Evolutionary conservation across 2,797 vertebrate species (phyloP).

Genomic region (Brachyrhaphis roseni): DNA sequence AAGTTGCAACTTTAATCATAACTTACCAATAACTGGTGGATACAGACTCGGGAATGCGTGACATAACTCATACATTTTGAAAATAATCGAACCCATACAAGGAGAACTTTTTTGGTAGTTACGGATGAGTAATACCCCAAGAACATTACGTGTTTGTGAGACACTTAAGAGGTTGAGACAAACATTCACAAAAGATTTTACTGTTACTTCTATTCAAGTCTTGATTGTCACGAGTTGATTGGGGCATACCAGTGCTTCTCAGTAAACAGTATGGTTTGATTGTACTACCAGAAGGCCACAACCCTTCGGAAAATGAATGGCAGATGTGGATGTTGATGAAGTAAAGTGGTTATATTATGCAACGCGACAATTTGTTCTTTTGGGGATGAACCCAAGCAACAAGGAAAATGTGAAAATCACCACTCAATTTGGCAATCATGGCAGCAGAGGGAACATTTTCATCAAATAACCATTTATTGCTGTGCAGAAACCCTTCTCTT

Average conservation of each 20-base stretch:
- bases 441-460: neutral
- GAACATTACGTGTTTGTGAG: neutral
- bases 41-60: neutral
- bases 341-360: neutral
- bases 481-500: neutral
- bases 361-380: neutral
- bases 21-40: neutral
- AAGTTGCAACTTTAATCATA: neutral
- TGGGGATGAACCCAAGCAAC: neutral
- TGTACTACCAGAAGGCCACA: slow-evolving; percentile 13
- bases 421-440: neutral
- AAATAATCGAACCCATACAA: neutral
- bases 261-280: slow-evolving; percentile 19
- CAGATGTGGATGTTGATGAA: slow-evolving; percentile 17
- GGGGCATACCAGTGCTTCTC: slow-evolving; percentile 6
- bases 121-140: neutral
- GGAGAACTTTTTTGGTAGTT: neutral
- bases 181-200: neutral
- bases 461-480: neutral
- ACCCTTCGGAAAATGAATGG: slow-evolving; percentile 18
- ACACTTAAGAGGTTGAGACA: slow-evolving; percentile 9
- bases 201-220: slow-evolving; percentile 3
- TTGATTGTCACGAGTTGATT: slow-evolving; percentile 12
- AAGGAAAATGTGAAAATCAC: slow-evolving; percentile 1
- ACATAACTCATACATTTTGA: neutral